Base-by-base conservation (phyloP, 2,113 vertebrate genomes). In the Crypturellus undulatus region DNA sequence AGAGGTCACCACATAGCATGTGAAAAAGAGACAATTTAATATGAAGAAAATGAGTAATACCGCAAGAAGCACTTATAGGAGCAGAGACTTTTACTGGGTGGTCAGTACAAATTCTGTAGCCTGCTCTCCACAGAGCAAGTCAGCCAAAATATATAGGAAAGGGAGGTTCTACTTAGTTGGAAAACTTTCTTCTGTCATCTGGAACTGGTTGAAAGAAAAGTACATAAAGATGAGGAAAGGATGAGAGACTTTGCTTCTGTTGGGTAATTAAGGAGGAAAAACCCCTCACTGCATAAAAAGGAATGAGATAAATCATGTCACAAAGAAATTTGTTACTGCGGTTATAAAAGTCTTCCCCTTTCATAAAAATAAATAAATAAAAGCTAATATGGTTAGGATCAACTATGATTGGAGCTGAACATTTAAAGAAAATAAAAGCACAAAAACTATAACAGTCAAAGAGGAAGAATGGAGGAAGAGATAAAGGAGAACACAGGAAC, bases 181-280 rank as follows among this genome's bases (percentile, higher is more conserved):
- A 52, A 93, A 93, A 70, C 16, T 81, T 75, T 79, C 21, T 84
- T 93, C 92, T 89, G 52, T 90, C 92, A 95, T 94, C 92, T 96
- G 93, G 90, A 96, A 90, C 40, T 81, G 38, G 32, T 95, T 96
- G 90, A 94, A 92, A 94, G 73, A 60, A 69, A 89, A 92, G 62
- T 52, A 72, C 43, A 84, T 42, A 82, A 94, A 90, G 70, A 96
- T 70, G 93, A 90, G 62, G 73, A 84, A 79, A 70, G 73, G 85
- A 94, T 79, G 86, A 92, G 83, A 79, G n/a, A 65, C 36, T 92
- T 88, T 84, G 70, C 80, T 96, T 93, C 92, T 96, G 73, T 90
- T 95, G 90, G 49, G 49, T 93, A 93, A 97, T 95, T 92, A 93
- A 94, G 91, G 19, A 34, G 30, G 77, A 11, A 5, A 90, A 80